Percentiles rank a stretch among this genome's conserved stretches.
These are phyloP conservation scores for Lipotes vexillifer DNA, from an alignment of 2,113 vertebrate species.

Conservation along the genomic window DNA sequence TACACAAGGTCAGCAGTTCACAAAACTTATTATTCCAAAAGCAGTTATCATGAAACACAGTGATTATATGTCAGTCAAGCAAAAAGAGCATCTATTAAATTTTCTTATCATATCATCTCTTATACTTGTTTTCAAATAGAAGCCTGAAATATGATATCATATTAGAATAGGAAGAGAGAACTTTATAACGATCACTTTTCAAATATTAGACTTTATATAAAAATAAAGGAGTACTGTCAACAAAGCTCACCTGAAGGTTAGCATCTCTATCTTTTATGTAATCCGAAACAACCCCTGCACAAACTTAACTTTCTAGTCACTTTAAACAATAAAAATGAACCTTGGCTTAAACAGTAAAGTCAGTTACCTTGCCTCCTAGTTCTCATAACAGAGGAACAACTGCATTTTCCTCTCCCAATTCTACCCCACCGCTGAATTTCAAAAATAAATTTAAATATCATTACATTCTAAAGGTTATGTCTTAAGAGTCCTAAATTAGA, in stretches of 20 bases:
- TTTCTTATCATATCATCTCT: conserved; percentile 61
- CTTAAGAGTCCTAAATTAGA: conserved; percentile 47
- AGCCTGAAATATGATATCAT: conserved; percentile 47
- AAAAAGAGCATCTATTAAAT: conserved; percentile 72
- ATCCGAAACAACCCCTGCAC: conserved; percentile 44
- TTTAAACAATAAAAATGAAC: conserved; percentile 32
- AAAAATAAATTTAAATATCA: conserved; percentile 37
- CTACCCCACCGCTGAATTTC: conserved; percentile 1
- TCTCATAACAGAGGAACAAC: not conserved
- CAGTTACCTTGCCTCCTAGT: conserved; percentile 18
- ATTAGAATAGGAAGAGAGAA: conserved; percentile 58
- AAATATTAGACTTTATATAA: conserved; percentile 70
- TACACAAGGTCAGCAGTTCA: conserved; percentile 78
- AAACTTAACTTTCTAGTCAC: conserved; percentile 40
- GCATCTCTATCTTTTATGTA: conserved; percentile 5
- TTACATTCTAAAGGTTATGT: conserved; percentile 43
- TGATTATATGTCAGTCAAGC: conserved; percentile 72
- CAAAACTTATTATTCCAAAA: conserved; percentile 76
- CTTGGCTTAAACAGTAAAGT: not conserved
- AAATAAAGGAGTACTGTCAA: conserved; percentile 65
- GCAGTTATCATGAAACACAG: conserved; percentile 74
- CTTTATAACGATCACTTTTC: conserved; percentile 61
- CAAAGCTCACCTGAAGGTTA: conserved; percentile 49
- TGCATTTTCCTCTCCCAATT: conserved; percentile 13
- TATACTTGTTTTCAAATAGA: conserved; percentile 48